These are phyloP conservation scores for Pollenia amentaria DNA, from an alignment of 2,888 invertebrate species.

Conservation along the genomic window DNA sequence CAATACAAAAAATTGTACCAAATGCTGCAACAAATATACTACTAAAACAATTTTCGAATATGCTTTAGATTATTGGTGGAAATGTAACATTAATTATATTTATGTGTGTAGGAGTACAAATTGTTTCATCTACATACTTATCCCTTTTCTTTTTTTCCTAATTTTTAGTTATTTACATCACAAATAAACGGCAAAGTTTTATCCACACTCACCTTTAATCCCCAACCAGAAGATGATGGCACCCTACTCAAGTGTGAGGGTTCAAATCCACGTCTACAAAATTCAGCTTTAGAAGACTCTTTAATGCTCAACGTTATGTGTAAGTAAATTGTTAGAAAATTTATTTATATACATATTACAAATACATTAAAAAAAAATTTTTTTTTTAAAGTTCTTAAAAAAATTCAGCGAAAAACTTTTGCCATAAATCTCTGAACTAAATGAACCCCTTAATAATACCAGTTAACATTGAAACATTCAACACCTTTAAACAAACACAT, in stretches of 20 bases:
- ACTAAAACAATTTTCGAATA: no score
- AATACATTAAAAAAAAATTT: slow-evolving; percentile 11
- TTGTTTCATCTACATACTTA: not conserved
- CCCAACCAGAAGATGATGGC: slow-evolving; percentile 93
- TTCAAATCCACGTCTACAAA: slow-evolving; percentile 91
- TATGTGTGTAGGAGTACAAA: no score
- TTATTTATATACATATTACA: slow-evolving; percentile 12
- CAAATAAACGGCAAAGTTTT: slow-evolving; percentile 90
- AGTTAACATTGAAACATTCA: slow-evolving; percentile 54
- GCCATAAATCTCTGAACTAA: slow-evolving; percentile 60
- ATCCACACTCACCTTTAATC: slow-evolving; percentile 92
- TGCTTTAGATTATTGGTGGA: no score
- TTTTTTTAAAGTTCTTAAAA: not conserved
- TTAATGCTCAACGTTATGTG: slow-evolving; percentile 94
- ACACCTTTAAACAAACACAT: slow-evolving; percentile 44
- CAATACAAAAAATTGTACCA: no score
- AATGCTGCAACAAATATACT: no score
- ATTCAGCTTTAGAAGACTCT: slow-evolving; percentile 91
- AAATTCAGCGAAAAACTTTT: slow-evolving; percentile 58
- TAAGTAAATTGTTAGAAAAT: slow-evolving; percentile 86
- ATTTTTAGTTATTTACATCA: slow-evolving; percentile 86
- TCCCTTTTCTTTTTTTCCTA: not conserved
- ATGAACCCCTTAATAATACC: slow-evolving; percentile 21
- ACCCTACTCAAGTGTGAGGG: slow-evolving; percentile 93
- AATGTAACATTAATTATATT: no score